phyloP scores from a whole-genome alignment of 1,140 invertebrate genomes.

The Procambarus virginalis region DNA sequence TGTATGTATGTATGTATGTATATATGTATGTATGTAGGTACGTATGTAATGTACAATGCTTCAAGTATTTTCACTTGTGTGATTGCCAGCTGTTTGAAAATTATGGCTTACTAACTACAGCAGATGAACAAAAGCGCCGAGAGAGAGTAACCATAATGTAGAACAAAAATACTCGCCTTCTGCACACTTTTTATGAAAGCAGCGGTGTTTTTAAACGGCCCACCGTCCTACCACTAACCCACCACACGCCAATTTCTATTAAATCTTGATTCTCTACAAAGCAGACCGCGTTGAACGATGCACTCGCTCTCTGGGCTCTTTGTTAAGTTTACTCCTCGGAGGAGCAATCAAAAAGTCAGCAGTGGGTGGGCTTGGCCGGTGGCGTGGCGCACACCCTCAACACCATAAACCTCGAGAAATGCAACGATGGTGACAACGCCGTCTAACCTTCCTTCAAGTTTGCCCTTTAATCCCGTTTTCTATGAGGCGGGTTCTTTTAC shows the following conservation, averaged over 20 bases:
- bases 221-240: neutral
- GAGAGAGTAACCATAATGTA: slow-evolving; percentile 2
- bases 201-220: neutral
- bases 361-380: neutral
- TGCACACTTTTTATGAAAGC: neutral
- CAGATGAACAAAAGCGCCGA: neutral
- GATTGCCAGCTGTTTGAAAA: neutral
- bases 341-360: neutral
- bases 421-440: neutral
- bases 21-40: slow-evolving; percentile 11
- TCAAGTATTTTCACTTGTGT: neutral
- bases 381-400: neutral
- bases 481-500: neutral
- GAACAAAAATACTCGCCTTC: neutral
- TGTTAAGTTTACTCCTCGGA: neutral
- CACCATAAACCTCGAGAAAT: neutral
- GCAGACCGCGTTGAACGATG: neutral
- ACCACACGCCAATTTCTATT: neutral
- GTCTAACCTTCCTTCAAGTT: neutral
- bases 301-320: neutral
- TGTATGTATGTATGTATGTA: slow-evolving; percentile 32
- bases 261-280: neutral
- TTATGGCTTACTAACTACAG: slow-evolving; percentile 13
- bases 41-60: neutral
- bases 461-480: neutral